These are phyloP conservation scores for Hypotaenidia philippensis DNA, from an alignment of 2,797 vertebrate genomes.

Conservation along the genomic window DNA sequence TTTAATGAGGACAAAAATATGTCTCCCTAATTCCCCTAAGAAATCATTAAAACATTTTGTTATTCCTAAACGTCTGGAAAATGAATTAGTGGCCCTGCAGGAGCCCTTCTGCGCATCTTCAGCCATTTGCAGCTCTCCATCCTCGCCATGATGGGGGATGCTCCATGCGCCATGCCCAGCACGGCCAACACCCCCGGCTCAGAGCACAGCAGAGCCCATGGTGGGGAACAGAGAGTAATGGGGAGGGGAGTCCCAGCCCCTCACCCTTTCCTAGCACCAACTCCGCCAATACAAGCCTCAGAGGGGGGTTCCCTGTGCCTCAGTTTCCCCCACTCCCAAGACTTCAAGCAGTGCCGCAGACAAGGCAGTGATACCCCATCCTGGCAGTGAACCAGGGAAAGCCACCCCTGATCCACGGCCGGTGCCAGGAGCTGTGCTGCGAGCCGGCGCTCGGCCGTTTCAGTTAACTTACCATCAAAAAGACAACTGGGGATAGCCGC, in stretches of 20 bases:
- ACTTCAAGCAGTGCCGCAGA: rapidly evolving
- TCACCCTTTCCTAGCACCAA: rapidly evolving
- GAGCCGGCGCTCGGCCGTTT: background rate
- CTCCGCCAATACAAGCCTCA: background rate
- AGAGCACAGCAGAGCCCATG: background rate
- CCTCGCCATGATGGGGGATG: background rate
- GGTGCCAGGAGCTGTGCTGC: background rate
- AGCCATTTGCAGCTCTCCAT: conserved; percentile 30
- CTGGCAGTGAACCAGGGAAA: rapidly evolving
- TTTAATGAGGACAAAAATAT: conserved; percentile 82
- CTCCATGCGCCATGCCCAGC: background rate
- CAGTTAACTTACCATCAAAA: conserved; percentile 47
- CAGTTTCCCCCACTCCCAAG: background rate
- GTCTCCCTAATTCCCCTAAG: conserved; percentile 81
- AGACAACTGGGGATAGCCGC: conserved; percentile 61
- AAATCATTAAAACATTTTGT: conserved; percentile 84
- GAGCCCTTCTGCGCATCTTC: conserved; percentile 61
- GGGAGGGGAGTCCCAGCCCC: background rate
- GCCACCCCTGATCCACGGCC: background rate
- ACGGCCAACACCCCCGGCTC: rapidly evolving
- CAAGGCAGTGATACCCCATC: rapidly evolving
- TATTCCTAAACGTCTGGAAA: conserved; percentile 83
- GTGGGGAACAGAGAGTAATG: rapidly evolving
- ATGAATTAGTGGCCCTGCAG: conserved; percentile 80
- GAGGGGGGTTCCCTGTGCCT: background rate